These are phyloP conservation scores for Nephotettix cincticeps DNA, from an alignment of 1,140 invertebrate species.

Conservation along the genomic window DNA sequence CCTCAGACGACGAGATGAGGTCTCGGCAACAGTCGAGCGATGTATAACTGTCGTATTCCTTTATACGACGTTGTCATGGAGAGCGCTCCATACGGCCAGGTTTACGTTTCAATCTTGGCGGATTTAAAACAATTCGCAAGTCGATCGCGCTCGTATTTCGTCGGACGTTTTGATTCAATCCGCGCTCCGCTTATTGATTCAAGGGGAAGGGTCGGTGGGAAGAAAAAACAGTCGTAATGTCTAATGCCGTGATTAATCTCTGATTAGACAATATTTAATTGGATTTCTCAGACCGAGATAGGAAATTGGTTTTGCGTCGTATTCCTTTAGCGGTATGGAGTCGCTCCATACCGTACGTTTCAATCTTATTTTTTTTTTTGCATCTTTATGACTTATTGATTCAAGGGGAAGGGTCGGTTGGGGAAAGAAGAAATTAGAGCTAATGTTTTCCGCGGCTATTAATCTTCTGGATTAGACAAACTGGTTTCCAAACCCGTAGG, in stretches of 20 bases:
- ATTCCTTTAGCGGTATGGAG: too few relatives aligned
- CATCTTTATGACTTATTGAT: too few relatives aligned
- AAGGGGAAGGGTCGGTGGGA: neutral
- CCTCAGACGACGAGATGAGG: too few relatives aligned
- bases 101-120: neutral
- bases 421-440: neutral
- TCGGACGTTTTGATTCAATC: neutral
- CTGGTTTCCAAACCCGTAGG: slow-evolving; percentile 1
- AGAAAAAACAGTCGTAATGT: neutral
- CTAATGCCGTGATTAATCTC: slow-evolving; percentile 6
- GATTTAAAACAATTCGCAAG: neutral
- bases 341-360: too few relatives aligned
- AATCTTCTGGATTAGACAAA: slow-evolving; percentile 23
- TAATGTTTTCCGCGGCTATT: slow-evolving; percentile 18
- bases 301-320: too few relatives aligned
- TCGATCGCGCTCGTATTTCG: neutral
- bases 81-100: neutral
- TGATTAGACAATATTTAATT: slow-evolving; percentile 21
- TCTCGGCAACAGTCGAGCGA: too few relatives aligned
- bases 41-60: too few relatives aligned
- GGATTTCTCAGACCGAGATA: too few relatives aligned
- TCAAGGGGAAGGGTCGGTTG: neutral
- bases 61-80: too few relatives aligned
- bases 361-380: too few relatives aligned
- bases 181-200: neutral